phyloP scores from a whole-genome alignment of 2,888 invertebrate species.

The Unio delphinus region DNA sequence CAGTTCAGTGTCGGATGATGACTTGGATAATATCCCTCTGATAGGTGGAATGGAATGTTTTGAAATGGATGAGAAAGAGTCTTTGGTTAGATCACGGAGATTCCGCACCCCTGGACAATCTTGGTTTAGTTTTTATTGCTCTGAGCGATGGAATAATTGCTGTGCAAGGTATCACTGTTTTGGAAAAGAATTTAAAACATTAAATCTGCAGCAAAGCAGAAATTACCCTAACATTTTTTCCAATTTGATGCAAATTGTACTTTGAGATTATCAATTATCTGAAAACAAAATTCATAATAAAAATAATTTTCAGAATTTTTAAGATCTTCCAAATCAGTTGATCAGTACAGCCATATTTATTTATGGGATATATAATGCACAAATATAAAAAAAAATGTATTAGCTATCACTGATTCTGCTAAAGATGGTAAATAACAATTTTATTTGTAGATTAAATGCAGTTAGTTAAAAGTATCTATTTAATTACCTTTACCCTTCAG shows the following conservation, averaged over 20 bases:
- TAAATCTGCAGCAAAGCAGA: background rate
- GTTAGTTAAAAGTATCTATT: background rate
- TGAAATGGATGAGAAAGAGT: slow-evolving; percentile 73
- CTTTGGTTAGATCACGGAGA: slow-evolving; percentile 68
- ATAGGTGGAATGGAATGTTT: slow-evolving; percentile 69
- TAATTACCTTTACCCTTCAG: slow-evolving; percentile 74
- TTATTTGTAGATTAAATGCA: too few species aligned
- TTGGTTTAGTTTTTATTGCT: slow-evolving; percentile 54
- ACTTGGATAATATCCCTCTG: slow-evolving; percentile 70
- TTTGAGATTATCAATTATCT: too few species aligned
- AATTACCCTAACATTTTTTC: too few species aligned
- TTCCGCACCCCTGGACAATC: slow-evolving; percentile 53
- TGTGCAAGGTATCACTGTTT: slow-evolving; percentile 54
- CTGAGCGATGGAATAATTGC: slow-evolving; percentile 56
- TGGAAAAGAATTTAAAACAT: slow-evolving; percentile 1
- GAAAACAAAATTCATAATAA: too few species aligned
- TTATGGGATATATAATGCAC: too few species aligned
- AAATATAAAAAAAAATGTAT: too few species aligned
- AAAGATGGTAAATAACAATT: too few species aligned
- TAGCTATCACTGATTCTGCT: too few species aligned
- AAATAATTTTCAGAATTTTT: too few species aligned
- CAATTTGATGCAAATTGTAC: too few species aligned
- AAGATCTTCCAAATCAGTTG: too few species aligned
- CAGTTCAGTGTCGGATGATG: slow-evolving; percentile 36
- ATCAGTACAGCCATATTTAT: too few species aligned